Conservation (phyloP, 2,113 vertebrate species). For the Turnix velox region DNA sequence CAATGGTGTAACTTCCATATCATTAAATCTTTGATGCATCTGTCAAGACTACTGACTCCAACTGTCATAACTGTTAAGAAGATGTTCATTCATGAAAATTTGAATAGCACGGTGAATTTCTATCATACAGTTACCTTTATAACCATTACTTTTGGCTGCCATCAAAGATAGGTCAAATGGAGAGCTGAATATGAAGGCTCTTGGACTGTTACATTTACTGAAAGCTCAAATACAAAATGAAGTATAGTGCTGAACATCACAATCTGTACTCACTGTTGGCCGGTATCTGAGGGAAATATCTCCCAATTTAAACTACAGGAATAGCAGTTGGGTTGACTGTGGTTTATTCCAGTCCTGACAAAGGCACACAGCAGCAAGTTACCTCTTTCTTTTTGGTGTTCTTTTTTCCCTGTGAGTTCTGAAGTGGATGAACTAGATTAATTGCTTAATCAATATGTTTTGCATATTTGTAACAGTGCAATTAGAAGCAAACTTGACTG, state of each 20-base stretch:
- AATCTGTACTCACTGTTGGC: background rate
- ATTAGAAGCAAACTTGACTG: background rate
- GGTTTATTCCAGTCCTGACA: background rate
- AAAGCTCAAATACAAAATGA: background rate
- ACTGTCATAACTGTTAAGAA: conserved; percentile 21
- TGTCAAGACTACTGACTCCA: background rate
- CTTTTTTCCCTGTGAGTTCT: background rate
- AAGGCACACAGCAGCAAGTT: background rate
- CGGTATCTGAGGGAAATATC: background rate
- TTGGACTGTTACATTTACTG: background rate
- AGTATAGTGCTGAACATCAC: background rate
- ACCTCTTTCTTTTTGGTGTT: background rate
- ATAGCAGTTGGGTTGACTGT: fast-evolving
- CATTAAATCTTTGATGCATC: conserved; percentile 41
- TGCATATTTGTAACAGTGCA: background rate
- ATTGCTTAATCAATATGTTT: background rate
- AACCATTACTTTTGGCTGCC: background rate
- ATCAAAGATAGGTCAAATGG: background rate
- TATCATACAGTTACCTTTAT: background rate
- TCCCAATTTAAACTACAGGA: background rate
- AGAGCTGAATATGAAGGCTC: background rate
- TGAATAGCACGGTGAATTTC: background rate
- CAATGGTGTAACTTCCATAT: conserved; percentile 21
- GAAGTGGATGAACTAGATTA: background rate
- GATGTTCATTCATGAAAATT: background rate